Base-by-base conservation (phyloP, 2,888 invertebrate species). In the Synergus laeviventris region DNA sequence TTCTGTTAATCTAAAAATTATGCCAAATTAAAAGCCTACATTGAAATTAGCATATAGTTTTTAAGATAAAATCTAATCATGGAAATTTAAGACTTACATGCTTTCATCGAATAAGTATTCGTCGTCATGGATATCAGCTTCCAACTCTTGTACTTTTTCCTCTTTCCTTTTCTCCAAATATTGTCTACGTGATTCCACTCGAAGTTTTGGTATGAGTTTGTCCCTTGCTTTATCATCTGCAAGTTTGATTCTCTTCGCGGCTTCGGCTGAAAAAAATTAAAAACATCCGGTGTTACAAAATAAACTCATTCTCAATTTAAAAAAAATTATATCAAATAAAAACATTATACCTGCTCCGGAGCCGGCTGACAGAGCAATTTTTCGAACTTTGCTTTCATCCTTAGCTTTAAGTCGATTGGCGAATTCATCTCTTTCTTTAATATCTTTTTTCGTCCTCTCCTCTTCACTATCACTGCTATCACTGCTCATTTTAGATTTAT, bases 161-260 rank as follows among this genome's bases (percentile, higher is more conserved):
- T 96, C 97, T 91, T 98, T 98, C 64, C 99, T 93, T 91, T 99
- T 99, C 88, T 97, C 96, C 84, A 99, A 93, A 91, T 99, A 99
- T 87, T 97, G 96, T 66, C 98, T 92, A 38, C 99, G 94, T 0
- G 99, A 99, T 88, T 98, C 96, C 21, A 98, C 93, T 49, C 99
- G 93, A 36, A 99, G 91, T 87, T 96, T 96, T 0, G 98, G 98
- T 74, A 99, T 92, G 82, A 98, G 93, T 89, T 96, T 97, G 75
- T 96, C 96, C 70, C 96, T 93, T 86, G 97, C 96, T 86, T 97
- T 96, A 49, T 94, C 94, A 91, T 98, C 98, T 84, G 98, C 88
- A 38, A 90, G 84, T 91, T 98, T 96, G 1, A 98, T 92, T 21
- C 98, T 93, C 90, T 97, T 98, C 8, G 97, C 96, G 16, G 99